A percentile compares a stretch with the other conserved stretches of the same genome.
These are phyloP conservation scores for Neocrepidodera transversa DNA, from an alignment of 2,888 invertebrate genomes.

Conservation along the genomic window DNA sequence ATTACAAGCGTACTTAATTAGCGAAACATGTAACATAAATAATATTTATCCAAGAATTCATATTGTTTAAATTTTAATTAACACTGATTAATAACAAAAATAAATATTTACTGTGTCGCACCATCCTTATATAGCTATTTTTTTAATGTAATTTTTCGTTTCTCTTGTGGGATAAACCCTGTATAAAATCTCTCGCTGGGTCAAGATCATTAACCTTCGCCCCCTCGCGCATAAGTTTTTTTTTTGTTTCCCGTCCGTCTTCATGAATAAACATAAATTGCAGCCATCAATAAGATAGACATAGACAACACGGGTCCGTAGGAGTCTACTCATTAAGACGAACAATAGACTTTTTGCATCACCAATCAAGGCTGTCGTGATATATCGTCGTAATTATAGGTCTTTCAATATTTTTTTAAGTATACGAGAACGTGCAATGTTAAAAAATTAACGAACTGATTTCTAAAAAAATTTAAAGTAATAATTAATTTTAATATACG, in stretches of 20 bases:
- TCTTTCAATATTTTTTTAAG: conserved; percentile 3
- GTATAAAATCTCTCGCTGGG: conserved; percentile 48
- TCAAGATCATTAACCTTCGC: conserved; percentile 51
- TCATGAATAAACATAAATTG: conserved; percentile 50
- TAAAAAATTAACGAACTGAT: no score
- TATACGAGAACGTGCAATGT: no score
- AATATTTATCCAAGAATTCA: no score
- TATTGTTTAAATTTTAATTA: no score
- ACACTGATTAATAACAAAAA: no score
- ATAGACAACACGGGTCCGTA: conserved; percentile 37
- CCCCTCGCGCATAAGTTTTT: conserved; percentile 37
- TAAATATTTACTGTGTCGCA: no score
- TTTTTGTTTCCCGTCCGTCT: conserved; percentile 32
- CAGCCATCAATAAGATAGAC: conserved; percentile 43
- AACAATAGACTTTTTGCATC: conserved; percentile 44
- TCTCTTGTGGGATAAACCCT: not conserved
- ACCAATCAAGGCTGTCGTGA: conserved; percentile 35
- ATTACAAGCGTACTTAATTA: no score
- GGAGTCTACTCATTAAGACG: conserved; percentile 43
- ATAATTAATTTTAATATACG: no score
- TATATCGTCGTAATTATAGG: conserved; percentile 38
- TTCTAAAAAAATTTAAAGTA: no score
- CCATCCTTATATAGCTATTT: no score
- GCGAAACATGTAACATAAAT: no score
- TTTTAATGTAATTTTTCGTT: no score